A percentile compares a stretch with the other conserved stretches of the same genome.
These are phyloP conservation scores for Dynastes grantii DNA, from an alignment of 2,888 invertebrate species.

Conservation along the genomic window DNA sequence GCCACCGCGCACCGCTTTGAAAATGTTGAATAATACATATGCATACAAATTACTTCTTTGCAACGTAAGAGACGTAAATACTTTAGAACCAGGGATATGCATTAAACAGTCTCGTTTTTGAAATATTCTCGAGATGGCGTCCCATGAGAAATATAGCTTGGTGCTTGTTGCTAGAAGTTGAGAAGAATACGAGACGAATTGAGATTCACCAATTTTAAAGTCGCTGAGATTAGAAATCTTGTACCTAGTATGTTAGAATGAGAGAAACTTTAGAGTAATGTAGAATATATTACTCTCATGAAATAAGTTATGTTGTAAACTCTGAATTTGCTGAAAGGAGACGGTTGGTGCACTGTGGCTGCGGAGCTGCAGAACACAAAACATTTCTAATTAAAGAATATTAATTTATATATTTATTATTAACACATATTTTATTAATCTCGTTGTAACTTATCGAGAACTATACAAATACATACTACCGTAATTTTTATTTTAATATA, in stretches of 20 bases:
- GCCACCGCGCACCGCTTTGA: not conserved
- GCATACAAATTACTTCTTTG: not conserved
- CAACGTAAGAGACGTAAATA: not conserved
- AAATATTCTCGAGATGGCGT: not conserved
- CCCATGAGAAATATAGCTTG: not conserved
- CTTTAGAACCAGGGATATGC: not conserved
- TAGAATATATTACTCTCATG: not conserved
- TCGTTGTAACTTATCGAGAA: too few relatives aligned
- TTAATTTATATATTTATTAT: too few relatives aligned
- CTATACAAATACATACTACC: too few relatives aligned
- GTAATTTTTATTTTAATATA: too few relatives aligned
- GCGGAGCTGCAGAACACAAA: too few relatives aligned
- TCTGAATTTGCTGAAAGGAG: too few relatives aligned
- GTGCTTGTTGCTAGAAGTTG: not conserved
- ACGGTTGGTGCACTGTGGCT: too few relatives aligned
- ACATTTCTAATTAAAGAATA: too few relatives aligned
- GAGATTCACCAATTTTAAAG: not conserved
- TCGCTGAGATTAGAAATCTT: not conserved
- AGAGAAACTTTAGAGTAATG: not conserved
- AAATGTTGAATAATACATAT: constrained; percentile 1
- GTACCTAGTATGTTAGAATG: not conserved
- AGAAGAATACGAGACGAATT: not conserved
- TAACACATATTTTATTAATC: too few relatives aligned
- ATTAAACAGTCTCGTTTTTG: not conserved
- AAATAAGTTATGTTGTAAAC: too few relatives aligned